Evolutionary conservation across 2,888 invertebrate genomes (phyloP), one percentile per base, ranked within the genome.

Genomic region (Molorchus minor): DNA sequence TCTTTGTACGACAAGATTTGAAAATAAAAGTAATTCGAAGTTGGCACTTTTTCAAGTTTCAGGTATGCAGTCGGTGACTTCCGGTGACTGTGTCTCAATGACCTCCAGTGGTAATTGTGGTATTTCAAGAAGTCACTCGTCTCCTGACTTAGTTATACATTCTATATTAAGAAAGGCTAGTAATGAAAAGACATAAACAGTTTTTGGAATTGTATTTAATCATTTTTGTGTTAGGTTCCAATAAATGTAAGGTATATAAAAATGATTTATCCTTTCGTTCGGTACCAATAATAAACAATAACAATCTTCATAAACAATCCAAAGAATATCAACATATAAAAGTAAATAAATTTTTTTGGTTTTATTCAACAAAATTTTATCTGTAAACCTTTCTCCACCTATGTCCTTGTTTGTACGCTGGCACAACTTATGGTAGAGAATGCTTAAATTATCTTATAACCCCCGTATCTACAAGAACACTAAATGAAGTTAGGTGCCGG

Each of bases 1-100:
- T 12, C 47, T 29, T 20, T 62, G 44, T 33, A 61, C 62, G 58
- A 67, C 30, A 67, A 65, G 46, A 53, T 71, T 17, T 36, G 61
- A 13, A 62, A 4, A 64, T 44, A 62, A 67, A 13, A 65, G 67
- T 29, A 56, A 56, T 38, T 66, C 71, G 7, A 72, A 70, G 58
- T 47, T 73, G 55, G 61, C 63, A 7, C 64, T 72, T 20, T 71
- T 72, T 61, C 72, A 72, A 65, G 67, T 72, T 45, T 73, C 73
- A 12, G 68, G 64, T 57, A 45, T 61, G 29, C 64, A 60, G 4
- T 67, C 70, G 12, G 36, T 43, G 16, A 58, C 55, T 49, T 68
- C 66, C 21, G 65, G 52, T 36, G 47, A 57, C 29, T 45, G 44
- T 30, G 45, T 58, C 17, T 60, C 46, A 30, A 1, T 56, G 29